Percentiles rank a stretch among this genome's conserved stretches.
These are phyloP conservation scores for Colletes latitarsis DNA, from an alignment of 1,140 invertebrate species.

Conservation along the genomic window DNA sequence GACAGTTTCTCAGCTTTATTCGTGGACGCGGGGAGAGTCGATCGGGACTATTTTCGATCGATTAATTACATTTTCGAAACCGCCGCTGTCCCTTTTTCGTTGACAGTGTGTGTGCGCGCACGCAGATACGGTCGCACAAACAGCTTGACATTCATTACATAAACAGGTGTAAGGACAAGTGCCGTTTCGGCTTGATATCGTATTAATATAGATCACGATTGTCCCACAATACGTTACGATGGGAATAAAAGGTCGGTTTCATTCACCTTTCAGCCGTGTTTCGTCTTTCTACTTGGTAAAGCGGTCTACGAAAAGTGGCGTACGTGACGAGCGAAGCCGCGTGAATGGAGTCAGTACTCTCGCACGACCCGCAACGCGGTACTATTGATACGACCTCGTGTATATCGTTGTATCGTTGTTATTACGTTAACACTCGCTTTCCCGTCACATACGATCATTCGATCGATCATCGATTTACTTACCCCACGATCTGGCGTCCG, in stretches of 20 bases:
- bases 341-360: constrained; percentile 70
- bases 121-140: background rate
- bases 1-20: background rate
- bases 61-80: background rate
- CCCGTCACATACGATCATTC: background rate
- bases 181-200: background rate
- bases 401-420: background rate
- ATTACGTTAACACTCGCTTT: background rate
- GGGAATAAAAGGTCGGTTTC: constrained; percentile 25
- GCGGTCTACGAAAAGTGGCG: constrained; percentile 61
- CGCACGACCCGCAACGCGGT: constrained; percentile 32
- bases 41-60: background rate
- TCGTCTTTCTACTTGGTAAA: constrained; percentile 43
- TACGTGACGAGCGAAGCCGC: constrained; percentile 72
- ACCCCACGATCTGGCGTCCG: constrained; percentile 60
- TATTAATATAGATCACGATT: background rate
- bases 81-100: background rate
- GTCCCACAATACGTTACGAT: too few relatives aligned
- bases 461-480: constrained; percentile 36
- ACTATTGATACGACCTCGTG: background rate
- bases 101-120: background rate
- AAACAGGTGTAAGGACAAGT: constrained; percentile 56
- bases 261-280: constrained; percentile 48
- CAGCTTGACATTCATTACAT: constrained; percentile 71
- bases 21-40: background rate